Evolutionary conservation across 2,113 vertebrate genomes (phyloP).

Genomic region (Echinops telfairi): DNA sequence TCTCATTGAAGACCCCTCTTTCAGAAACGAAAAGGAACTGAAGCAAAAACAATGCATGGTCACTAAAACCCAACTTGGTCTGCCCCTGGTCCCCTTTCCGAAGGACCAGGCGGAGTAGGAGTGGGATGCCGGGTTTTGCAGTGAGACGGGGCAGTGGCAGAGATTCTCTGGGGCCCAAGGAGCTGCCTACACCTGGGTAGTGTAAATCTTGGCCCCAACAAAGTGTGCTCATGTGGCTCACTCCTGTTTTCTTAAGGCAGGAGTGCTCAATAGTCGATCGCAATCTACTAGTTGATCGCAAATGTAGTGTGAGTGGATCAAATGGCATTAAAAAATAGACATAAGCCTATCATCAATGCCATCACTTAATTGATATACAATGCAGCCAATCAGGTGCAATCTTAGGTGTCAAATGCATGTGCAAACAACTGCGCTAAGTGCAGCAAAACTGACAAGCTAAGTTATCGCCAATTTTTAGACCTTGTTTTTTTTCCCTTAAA

Average conservation of each 20-base stretch:
- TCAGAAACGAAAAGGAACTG: slow-evolving; percentile 60
- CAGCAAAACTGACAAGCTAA: no score
- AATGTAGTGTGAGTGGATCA: no score
- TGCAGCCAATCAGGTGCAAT: no score
- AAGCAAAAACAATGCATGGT: slow-evolving; percentile 58
- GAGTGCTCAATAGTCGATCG: no score
- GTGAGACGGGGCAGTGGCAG: neutral
- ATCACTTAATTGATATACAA: no score
- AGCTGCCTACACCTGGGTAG: neutral
- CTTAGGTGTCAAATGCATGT: no score
- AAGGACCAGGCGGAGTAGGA: neutral
- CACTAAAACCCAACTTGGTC: slow-evolving; percentile 29
- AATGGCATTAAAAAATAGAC: no score
- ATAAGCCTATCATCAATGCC: no score
- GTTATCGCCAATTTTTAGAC: no score
- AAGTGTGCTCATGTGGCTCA: neutral
- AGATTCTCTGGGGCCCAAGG: neutral
- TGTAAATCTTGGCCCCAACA: neutral
- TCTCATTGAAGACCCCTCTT: slow-evolving; percentile 41
- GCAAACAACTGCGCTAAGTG: no score
- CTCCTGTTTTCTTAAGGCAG: neutral
- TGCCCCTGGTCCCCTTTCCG: slow-evolving; percentile 5
- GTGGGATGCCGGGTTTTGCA: neutral
- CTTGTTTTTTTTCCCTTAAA: no score
- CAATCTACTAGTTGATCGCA: no score